These are phyloP conservation scores for Ylistrum balloti DNA, from an alignment of 1,140 invertebrate species.

Conservation along the genomic window DNA sequence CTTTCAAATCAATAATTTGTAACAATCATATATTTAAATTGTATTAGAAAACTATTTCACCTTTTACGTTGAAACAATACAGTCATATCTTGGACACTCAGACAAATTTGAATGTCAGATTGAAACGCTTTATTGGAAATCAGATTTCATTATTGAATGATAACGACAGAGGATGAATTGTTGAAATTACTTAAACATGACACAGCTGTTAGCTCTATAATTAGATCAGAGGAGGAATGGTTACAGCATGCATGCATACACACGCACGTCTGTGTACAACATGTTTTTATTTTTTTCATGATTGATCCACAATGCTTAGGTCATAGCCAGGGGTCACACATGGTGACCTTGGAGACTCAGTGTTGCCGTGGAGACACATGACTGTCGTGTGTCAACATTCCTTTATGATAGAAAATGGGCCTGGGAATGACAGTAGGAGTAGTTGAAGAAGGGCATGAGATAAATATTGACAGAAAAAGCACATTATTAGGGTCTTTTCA, in stretches of 20 bases:
- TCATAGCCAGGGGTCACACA: neutral
- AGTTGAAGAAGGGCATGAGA: too few relatives aligned
- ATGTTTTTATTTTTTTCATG: neutral
- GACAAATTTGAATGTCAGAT: too few relatives aligned
- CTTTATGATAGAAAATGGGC: neutral
- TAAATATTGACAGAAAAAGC: too few relatives aligned
- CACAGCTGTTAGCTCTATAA: constrained; percentile 5
- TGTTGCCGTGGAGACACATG: neutral
- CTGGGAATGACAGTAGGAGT: neutral
- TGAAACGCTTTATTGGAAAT: neutral
- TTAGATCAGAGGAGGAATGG: neutral
- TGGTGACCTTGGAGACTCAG: neutral
- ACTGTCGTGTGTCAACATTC: neutral
- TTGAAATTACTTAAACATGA: neutral
- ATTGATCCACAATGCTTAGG: neutral
- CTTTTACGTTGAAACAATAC: too few relatives aligned
- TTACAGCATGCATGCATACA: neutral
- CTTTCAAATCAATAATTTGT: too few relatives aligned
- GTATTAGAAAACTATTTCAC: too few relatives aligned
- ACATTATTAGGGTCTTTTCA: too few relatives aligned
- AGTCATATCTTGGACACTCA: too few relatives aligned
- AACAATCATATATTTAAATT: too few relatives aligned
- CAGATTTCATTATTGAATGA: neutral
- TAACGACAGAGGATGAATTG: neutral
- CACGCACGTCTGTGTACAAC: neutral